phyloP scores from a whole-genome alignment of 2,113 vertebrate genomes.

The Datnioides undecimradiatus region DNA sequence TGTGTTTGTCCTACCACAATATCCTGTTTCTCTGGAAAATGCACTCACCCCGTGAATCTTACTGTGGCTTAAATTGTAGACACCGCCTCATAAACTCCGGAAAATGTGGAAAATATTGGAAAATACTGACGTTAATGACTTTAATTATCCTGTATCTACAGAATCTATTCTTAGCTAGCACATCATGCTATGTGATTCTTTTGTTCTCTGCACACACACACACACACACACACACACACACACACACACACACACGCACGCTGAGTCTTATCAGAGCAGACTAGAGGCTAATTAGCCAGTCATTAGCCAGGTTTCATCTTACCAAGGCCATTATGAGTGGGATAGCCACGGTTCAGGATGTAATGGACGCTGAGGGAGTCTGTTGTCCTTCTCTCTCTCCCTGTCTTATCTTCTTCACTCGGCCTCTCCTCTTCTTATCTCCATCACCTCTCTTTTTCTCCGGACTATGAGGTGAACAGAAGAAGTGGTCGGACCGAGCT shows the following conservation, averaged over 20 bases:
- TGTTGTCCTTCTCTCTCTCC: conserved; percentile 7
- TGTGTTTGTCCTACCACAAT: neutral
- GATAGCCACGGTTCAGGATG: conserved; percentile 24
- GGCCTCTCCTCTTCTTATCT: conserved; percentile 58
- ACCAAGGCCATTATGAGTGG: conserved; percentile 63
- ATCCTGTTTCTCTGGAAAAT: neutral
- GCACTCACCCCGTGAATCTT: neutral
- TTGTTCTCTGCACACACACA: neutral
- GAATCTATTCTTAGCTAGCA: conserved; percentile 22
- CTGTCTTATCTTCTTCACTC: conserved; percentile 64
- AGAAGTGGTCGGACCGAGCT: conserved; percentile 3
- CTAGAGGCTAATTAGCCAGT: conserved; percentile 70
- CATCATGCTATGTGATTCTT: conserved; percentile 18
- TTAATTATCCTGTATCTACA: conserved; percentile 12
- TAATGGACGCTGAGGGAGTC: conserved; percentile 70
- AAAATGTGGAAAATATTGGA: conserved; percentile 4
- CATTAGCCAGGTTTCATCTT: conserved; percentile 73
- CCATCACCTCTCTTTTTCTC: conserved; percentile 36
- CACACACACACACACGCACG: conserved; percentile 5
- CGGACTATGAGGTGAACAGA: conserved; percentile 28
- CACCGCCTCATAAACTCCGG: neutral
- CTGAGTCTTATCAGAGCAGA: conserved; percentile 50
- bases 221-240: conserved; percentile 1
- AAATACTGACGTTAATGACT: conserved; percentile 21
- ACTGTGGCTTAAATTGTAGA: neutral